Evolutionary conservation across 2,888 invertebrate species (phyloP), one percentile per base, ranked within the genome.

Genomic region (Saturnia japonica): DNA sequence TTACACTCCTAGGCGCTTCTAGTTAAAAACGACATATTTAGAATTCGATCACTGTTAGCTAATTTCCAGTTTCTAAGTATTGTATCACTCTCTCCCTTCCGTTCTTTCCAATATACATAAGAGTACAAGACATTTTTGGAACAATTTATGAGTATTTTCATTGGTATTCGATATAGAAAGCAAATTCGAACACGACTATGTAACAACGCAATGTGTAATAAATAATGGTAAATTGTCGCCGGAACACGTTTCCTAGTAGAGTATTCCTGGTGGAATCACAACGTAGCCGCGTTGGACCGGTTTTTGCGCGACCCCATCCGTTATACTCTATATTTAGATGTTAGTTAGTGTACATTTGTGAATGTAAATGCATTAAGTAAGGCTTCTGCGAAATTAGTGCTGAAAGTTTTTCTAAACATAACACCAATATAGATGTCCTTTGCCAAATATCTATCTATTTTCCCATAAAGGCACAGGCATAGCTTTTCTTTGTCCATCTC

Each of bases 221-320:
- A 72, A 72, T 69, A 68, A 72, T 51, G 4, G 42, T 68, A 51
- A 25, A 72, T 40, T 68, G 72, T 72, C 72, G 72, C 67, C 45
- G 74, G 77, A 73, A 74, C 75, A 74, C 72, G 74, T 77, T 76
- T 77, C 82, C 80, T 78, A 78, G 78, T 83, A 86, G 25, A 64
- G 14, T 43, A 43, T 77, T 77, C 77, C 76, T 74, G 74, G 25
- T 76, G 72, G 77, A 74, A 69, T 54, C 54, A 22, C 22, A 22
- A 22, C 54, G 54, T 22, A 22, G 69, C 16, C 25, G 22, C 16
- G 40, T 22, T 45, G 43, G 57, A 69, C 62, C 34, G 57, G 57
- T 69, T 69, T 54, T 68, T 34, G 40, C 25, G 19, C 51, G 28
- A 47, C 68, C 47, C 40, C 40, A 69, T 60, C 69, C 57, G 69